Percentiles rank a stretch among this genome's conserved stretches.
Evolutionary conservation across 2,113 vertebrate species (phyloP).

Genomic region (Plectropomus leopardus): DNA sequence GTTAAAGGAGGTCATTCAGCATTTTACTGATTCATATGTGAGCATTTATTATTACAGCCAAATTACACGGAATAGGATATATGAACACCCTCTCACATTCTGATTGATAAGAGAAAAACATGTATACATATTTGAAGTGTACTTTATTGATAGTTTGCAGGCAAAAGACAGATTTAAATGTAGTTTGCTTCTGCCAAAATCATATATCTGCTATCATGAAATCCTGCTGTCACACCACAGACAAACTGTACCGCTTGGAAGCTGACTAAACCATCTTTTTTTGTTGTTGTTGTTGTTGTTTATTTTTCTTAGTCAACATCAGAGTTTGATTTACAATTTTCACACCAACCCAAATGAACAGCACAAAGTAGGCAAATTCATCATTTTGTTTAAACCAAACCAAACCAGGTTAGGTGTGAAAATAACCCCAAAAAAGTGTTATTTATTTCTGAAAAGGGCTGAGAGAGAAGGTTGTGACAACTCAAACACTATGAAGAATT

Average conservation of each 20-base stretch:
- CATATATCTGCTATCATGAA: neutral
- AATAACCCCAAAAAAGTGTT: neutral
- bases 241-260: neutral
- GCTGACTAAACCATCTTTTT: neutral
- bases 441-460: neutral
- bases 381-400: neutral
- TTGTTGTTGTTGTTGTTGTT: neutral
- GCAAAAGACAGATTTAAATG: neutral
- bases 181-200: neutral
- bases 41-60: neutral
- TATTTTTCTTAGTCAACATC: neutral
- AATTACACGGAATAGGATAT: neutral
- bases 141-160: rapidly evolving
- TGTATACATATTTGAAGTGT: neutral
- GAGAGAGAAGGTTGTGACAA: neutral
- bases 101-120: neutral
- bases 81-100: neutral
- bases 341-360: neutral
- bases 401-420: neutral
- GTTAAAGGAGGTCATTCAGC: too few species aligned
- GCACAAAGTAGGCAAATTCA: neutral
- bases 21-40: too few species aligned
- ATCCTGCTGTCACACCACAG: neutral
- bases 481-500: conserved; percentile 4
- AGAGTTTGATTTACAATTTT: neutral